A percentile compares a stretch with the other conserved stretches of the same genome.
These are phyloP conservation scores for Pipra filicauda DNA, from an alignment of 2,113 vertebrate genomes.

Conservation along the genomic window DNA sequence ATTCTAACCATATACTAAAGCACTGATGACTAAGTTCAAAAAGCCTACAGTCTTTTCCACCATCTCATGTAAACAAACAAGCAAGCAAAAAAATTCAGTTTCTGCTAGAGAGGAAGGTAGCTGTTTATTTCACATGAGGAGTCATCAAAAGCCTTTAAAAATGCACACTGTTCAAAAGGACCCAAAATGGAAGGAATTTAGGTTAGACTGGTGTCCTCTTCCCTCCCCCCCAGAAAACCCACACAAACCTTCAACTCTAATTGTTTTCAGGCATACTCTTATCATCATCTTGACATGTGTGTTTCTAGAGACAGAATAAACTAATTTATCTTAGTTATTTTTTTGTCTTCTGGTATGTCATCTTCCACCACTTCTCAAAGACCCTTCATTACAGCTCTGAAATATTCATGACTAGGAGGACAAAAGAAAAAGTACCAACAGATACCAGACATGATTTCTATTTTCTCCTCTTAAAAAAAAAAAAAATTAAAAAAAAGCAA, in stretches of 20 bases:
- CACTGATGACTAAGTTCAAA: neutral
- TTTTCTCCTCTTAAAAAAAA: neutral
- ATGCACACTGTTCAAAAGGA: neutral
- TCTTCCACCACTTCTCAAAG: neutral
- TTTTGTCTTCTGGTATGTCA: neutral
- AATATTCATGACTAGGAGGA: neutral
- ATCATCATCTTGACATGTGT: neutral
- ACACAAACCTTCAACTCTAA: neutral
- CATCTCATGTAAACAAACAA: neutral
- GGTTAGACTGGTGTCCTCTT: neutral
- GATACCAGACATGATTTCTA: neutral
- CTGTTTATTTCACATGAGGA: neutral
- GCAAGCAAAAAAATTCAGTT: neutral
- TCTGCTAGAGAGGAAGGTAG: neutral
- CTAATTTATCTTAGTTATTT: neutral
- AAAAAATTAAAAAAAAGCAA: neutral
- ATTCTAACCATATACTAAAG: neutral
- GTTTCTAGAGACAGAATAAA: neutral
- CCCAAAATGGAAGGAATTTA: neutral
- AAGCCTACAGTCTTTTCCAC: neutral
- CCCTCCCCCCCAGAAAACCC: fast-evolving
- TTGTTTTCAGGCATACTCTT: neutral
- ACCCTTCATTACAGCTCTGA: neutral
- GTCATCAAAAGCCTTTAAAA: neutral
- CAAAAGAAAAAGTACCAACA: neutral